Conservation (phyloP, 2,113 vertebrate genomes). For the Nothoprocta perdicaria region DNA sequence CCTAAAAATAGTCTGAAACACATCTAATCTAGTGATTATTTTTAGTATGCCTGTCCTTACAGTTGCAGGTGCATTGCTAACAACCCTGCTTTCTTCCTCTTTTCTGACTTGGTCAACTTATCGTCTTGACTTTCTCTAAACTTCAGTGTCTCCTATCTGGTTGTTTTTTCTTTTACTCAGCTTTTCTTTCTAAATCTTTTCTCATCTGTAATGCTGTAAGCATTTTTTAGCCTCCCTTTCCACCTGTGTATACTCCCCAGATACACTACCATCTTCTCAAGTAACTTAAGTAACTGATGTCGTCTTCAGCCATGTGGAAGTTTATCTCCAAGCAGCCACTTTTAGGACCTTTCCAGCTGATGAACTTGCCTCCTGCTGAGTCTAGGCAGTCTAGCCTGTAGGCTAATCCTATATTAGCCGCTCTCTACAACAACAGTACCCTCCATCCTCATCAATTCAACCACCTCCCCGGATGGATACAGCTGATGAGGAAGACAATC, state of each 20-base stretch:
- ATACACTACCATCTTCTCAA: neutral
- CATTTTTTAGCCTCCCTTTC: neutral
- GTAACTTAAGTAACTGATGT: neutral
- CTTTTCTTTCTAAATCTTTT: neutral
- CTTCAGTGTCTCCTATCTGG: neutral
- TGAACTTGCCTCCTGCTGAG: neutral
- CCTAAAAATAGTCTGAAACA: neutral
- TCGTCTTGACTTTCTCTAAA: neutral
- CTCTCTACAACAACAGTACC: neutral
- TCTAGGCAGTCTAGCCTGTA: too few relatives aligned
- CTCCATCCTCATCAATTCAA: neutral
- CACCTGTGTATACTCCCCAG: neutral
- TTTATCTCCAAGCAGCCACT: neutral
- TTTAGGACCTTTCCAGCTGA: neutral
- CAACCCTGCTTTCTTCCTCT: neutral
- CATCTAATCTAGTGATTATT: neutral
- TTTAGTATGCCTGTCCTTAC: neutral
- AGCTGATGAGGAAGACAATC: neutral
- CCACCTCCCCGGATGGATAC: neutral
- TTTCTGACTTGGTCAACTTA: neutral
- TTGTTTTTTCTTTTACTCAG: neutral
- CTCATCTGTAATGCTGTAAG: neutral
- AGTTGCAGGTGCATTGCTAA: neutral
- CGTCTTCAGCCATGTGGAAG: neutral
- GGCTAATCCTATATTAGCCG: neutral